Conservation (phyloP, 2,888 invertebrate genomes). For the Athalia circularis region DNA sequence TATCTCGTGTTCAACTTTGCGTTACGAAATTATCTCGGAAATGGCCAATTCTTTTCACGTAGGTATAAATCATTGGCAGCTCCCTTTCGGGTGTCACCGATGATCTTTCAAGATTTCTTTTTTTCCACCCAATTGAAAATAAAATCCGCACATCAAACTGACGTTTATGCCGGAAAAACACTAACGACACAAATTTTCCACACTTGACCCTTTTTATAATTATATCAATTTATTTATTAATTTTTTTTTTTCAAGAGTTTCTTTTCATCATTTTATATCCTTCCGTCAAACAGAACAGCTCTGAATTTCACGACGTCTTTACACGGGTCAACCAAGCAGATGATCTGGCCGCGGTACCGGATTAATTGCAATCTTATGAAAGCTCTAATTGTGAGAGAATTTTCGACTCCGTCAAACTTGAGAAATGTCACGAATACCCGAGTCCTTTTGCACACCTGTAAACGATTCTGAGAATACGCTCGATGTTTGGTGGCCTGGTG, state of each 20-base stretch:
- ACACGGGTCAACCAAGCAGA: neutral
- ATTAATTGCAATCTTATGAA: slow-evolving; percentile 7
- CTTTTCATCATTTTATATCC: neutral
- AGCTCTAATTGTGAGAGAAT: slow-evolving; percentile 1
- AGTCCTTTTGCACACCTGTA: neutral
- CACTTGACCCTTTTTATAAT: neutral
- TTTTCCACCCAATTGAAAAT: slow-evolving; percentile 19
- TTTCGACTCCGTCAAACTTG: neutral
- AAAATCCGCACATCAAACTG: slow-evolving; percentile 6
- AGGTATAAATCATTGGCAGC: slow-evolving; percentile 4
- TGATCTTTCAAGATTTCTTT: slow-evolving; percentile 11
- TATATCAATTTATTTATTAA: slow-evolving; percentile 2
- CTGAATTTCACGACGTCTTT: too few species aligned
- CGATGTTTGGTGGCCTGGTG: neutral
- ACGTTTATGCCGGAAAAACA: neutral
- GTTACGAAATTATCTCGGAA: slow-evolving; percentile 3
- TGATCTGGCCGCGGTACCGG: neutral
- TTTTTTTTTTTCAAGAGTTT: neutral
- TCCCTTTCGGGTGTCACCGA: neutral
- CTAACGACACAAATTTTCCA: neutral
- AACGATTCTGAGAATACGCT: neutral
- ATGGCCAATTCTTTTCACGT: neutral
- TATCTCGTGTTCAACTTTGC: slow-evolving; percentile 17
- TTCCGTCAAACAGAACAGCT: neutral
- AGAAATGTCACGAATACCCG: neutral